phyloP scores from a whole-genome alignment of 1,140 invertebrate species.

The Brachionus asplanchnoidis region DNA sequence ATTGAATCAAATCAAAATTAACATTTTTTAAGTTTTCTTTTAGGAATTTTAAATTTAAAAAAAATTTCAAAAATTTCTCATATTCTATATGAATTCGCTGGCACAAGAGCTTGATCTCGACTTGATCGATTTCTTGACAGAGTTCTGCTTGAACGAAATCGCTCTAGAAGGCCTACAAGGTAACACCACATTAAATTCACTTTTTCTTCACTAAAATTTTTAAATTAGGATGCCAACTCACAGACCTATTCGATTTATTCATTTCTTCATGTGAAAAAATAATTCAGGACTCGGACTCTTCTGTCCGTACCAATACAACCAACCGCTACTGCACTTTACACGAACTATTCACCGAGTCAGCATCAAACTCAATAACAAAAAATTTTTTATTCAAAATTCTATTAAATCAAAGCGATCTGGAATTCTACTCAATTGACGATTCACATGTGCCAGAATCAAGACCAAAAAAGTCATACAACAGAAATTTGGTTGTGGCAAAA shows the following conservation, averaged over 20 bases:
- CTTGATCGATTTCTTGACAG: neutral
- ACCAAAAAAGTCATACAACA: neutral
- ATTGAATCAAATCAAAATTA: neutral
- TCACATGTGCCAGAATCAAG: neutral
- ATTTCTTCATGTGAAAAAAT: neutral
- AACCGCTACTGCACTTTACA: neutral
- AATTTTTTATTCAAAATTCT: neutral
- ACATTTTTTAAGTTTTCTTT: neutral
- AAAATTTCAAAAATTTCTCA: neutral
- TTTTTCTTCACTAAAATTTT: neutral
- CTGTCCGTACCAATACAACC: neutral
- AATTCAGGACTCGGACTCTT: neutral
- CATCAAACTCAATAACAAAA: neutral
- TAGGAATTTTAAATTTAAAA: neutral
- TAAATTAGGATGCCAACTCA: neutral
- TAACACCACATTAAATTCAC: neutral
- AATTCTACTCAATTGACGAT: neutral
- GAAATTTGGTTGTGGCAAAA: neutral
- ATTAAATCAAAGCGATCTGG: neutral
- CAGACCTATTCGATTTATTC: neutral
- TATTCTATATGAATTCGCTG: neutral
- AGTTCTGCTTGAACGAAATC: conserved; percentile 10
- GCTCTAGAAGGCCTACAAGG: conserved; percentile 9
- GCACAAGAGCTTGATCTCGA: neutral
- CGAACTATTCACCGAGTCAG: neutral